A percentile compares a stretch with the other conserved stretches of the same genome.
Conservation (phyloP, 1,140 invertebrate species). For the Apis cerana region DNA sequence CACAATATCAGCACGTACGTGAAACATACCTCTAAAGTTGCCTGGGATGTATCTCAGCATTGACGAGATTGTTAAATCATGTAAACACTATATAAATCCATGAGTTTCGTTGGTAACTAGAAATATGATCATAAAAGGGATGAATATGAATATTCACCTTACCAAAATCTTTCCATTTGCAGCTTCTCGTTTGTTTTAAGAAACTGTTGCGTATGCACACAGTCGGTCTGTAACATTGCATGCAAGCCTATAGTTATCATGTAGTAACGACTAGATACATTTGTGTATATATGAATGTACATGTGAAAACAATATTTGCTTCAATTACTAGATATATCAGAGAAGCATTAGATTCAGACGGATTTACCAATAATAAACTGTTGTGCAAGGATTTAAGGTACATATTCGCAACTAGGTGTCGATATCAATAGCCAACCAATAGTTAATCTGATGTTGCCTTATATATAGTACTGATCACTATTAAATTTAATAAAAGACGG, state of each 20-base stretch:
- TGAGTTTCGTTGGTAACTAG: slow-evolving; percentile 11
- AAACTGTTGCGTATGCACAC: background rate
- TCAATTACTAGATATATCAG: background rate
- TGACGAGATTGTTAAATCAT: slow-evolving; percentile 69
- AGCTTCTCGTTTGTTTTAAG: background rate
- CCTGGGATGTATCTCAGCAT: slow-evolving; percentile 21
- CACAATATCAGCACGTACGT: background rate
- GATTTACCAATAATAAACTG: slow-evolving; percentile 58
- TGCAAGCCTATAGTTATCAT: background rate
- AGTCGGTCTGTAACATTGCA: background rate
- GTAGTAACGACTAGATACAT: background rate
- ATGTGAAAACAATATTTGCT: slow-evolving; percentile 40
- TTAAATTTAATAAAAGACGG: background rate
- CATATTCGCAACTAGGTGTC: slow-evolving; percentile 38
- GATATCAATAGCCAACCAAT: slow-evolving; percentile 18
- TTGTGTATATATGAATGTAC: background rate
- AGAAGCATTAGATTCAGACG: slow-evolving; percentile 32
- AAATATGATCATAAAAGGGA: background rate
- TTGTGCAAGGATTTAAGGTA: slow-evolving; percentile 49
- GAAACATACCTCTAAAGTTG: slow-evolving; percentile 39
- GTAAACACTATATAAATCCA: slow-evolving; percentile 73
- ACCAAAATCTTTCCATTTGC: background rate
- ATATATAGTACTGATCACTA: slow-evolving; percentile 11
- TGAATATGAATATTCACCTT: background rate
- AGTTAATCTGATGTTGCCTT: slow-evolving; percentile 12